phyloP scores from a whole-genome alignment of 1,140 invertebrate species.

The Drosophila fuyamai region DNA sequence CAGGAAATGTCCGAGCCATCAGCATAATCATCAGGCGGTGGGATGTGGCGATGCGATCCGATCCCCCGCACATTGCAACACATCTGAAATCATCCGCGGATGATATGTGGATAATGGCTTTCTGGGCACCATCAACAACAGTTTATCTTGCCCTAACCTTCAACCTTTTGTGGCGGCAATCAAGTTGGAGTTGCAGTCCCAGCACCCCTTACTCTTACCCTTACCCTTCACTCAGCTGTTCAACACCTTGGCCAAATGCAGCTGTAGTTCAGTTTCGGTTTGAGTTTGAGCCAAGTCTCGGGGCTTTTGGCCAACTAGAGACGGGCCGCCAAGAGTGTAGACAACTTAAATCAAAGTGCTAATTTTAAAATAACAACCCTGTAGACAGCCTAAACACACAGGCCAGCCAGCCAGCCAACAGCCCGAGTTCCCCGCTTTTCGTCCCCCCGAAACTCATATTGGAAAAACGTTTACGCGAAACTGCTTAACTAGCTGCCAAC shows the following conservation, averaged over 20 bases:
- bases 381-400: slow-evolving; percentile 81
- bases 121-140: slow-evolving; percentile 60
- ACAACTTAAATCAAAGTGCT: slow-evolving; percentile 83
- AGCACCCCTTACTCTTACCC: slow-evolving; percentile 42
- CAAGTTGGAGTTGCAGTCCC: slow-evolving; percentile 51
- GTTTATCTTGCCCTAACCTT: slow-evolving; percentile 80
- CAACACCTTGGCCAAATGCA: slow-evolving; percentile 69
- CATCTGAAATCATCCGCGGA: slow-evolving; percentile 54
- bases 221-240: slow-evolving; percentile 77
- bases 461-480: slow-evolving; percentile 81
- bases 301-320: slow-evolving; percentile 59
- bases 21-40: slow-evolving; percentile 32
- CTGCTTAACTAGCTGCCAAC: slow-evolving; percentile 80
- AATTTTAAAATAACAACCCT: slow-evolving; percentile 83
- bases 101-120: slow-evolving; percentile 80
- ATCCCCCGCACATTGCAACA: slow-evolving; percentile 42
- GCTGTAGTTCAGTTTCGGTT: slow-evolving; percentile 25
- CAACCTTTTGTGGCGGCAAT: slow-evolving; percentile 76
- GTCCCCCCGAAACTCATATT: slow-evolving; percentile 56
- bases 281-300: slow-evolving; percentile 18
- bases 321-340: slow-evolving; percentile 80
- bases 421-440: neutral
- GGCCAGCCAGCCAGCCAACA: slow-evolving; percentile 39
- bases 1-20: slow-evolving; percentile 36
- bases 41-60: slow-evolving; percentile 22